Evolutionary conservation across 2,113 vertebrate species (phyloP), one percentile per base, ranked within the genome.

Genomic region (Seriola dumerili): DNA sequence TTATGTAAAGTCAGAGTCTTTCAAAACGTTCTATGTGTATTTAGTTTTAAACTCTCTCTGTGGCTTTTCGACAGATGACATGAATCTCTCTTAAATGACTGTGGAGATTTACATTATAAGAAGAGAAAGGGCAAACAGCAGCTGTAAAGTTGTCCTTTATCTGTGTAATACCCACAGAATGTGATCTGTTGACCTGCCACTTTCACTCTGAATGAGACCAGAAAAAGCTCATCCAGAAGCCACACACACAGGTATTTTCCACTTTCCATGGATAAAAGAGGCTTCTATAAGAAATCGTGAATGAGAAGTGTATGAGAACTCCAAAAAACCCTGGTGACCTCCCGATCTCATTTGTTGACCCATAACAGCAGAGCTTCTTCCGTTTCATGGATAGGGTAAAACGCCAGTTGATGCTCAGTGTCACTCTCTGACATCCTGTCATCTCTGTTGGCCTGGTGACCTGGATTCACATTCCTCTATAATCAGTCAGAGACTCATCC

Each of bases 281-380:
- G 50, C 72, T 70, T 59, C 46, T 36, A 44, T 62, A 40, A 85
- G 76, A 85, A 83, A 79, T 57, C 63, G 66, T 36, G 77, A 21
- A 23, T 23, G 23, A 23, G 23, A 10, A 34, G 67, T 23, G 34
- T 74, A 38, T 68, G 50, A 73, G 13, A 76, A 11, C 5, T 32
- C 25, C 29, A 38, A 3, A 9, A 54, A 74, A 73, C 3, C 7
- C 52, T 38, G 32, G 73, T 62, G 82, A 87, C 82, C 82, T 72
- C 61, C n/a, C 61, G 70, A 79, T 88, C 82, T 52, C 29, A 52
- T 85, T 34, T 71, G 71, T 19, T 86, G 90, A 91, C 88, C 83
- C 34, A 2, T 34, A 68, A 44, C 64, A 68, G 74, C 70, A 55
- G n/a, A 50, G 54, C 52, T 61, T 57, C 48, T 52, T 16, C 0